Evolutionary conservation across 1,140 invertebrate species (phyloP).

Genomic region (Chlorops oryzae): DNA sequence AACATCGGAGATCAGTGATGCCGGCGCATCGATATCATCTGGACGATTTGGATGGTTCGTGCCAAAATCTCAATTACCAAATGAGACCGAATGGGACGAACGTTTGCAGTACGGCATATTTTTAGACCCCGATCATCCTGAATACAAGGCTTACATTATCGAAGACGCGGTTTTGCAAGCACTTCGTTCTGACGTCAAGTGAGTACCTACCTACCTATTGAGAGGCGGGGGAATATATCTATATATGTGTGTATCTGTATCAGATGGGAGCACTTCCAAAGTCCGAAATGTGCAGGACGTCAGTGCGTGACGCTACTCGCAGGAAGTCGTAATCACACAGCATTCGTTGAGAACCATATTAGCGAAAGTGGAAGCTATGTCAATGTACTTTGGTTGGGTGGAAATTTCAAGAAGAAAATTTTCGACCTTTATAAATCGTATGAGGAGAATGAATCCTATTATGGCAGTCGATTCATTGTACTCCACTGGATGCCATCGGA

Average conservation of each 20-base stretch:
- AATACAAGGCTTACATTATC: slow-evolving; percentile 28
- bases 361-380: slow-evolving; percentile 50
- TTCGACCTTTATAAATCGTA: slow-evolving; percentile 24
- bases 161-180: slow-evolving; percentile 9
- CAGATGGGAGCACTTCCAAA: slow-evolving; percentile 13
- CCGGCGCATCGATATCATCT: slow-evolving; percentile 50
- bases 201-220: too few relatives aligned
- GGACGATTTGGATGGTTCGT: slow-evolving; percentile 72
- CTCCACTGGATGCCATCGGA: slow-evolving; percentile 63
- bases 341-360: slow-evolving; percentile 26
- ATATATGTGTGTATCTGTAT: too few relatives aligned
- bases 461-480: slow-evolving; percentile 54
- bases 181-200: slow-evolving; percentile 12
- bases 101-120: slow-evolving; percentile 30
- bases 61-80: slow-evolving; percentile 46
- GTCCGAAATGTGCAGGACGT: slow-evolving; percentile 14
- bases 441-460: slow-evolving; percentile 8
- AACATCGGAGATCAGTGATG: slow-evolving; percentile 34
- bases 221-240: background rate
- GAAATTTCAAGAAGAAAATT: slow-evolving; percentile 51
- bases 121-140: slow-evolving; percentile 19
- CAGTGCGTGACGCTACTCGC: slow-evolving; percentile 29
- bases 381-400: slow-evolving; percentile 61
- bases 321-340: slow-evolving; percentile 23
- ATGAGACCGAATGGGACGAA: slow-evolving; percentile 1